Evolutionary conservation across 2,888 invertebrate species (phyloP), one percentile per base, ranked within the genome.

Genomic region (Pammene aurita): DNA sequence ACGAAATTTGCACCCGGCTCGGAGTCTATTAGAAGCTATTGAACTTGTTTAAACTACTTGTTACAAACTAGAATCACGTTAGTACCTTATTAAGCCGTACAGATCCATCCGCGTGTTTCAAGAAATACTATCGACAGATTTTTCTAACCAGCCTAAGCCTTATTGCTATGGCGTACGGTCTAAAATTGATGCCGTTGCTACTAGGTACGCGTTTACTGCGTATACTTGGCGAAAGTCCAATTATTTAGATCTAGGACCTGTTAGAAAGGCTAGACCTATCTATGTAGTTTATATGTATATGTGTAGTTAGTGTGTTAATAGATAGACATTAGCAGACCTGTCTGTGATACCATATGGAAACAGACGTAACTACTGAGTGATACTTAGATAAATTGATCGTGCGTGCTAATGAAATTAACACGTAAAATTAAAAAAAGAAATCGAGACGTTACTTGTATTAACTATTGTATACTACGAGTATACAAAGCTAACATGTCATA

Each of bases 221-320:
- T 50, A 50, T 50, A 5, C 54, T 34, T 7, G 34, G 54, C 52
- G 54, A 54, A 54, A 54, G 54, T 54, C 54, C 54, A 54, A 34
- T 54, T 54, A 54, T 54, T 34, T 34, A 54, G 52, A 54, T 13
- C 52, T 54, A 54, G 52, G 52, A 54, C 54, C 54, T 54, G 54
- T 54, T 54, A 54, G 54, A 54, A 54, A 54, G 54, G 54, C 50
- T 50, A 34, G 54, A 54, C 34, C 34, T 54, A 54, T n/a, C 7
- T 34, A 7, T 52, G 34, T 34, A n/a, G 44, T 0, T 10, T n/a
- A n/a, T n/a, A n/a, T n/a, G n/a, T 13, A 2, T 52, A 34, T 0
- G 1, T 34, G 16, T 34, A 34, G 2, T 52, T 52, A 50, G 18
- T 18, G 10, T 7, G 26, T 9, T 26, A 52, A 26, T 6, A 26